These are phyloP conservation scores for Parasteatoda lunata DNA, from an alignment of 2,888 invertebrate species.

Conservation along the genomic window DNA sequence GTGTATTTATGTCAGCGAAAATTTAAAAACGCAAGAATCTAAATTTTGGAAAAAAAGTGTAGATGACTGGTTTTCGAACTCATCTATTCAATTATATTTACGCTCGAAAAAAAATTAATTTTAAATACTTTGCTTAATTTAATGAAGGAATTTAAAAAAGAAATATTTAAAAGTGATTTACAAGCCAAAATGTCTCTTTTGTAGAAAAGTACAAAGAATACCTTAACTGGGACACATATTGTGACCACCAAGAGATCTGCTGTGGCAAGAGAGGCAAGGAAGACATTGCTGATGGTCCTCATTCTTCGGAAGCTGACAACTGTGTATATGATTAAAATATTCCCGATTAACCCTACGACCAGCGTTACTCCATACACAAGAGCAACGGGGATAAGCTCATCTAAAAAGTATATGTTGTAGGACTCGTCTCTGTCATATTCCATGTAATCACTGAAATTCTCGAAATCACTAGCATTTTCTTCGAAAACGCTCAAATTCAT, in stretches of 20 bases:
- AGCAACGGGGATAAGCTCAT: constrained; percentile 62
- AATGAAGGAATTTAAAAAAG: not conserved
- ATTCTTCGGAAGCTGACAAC: constrained; percentile 78
- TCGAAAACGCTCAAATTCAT: constrained; percentile 38
- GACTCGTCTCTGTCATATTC: constrained; percentile 64
- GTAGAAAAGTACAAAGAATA: constrained; percentile 73
- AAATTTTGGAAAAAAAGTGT: not conserved
- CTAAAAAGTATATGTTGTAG: constrained; percentile 52
- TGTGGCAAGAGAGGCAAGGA: constrained; percentile 81
- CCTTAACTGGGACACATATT: constrained; percentile 84
- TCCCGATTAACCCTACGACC: constrained; percentile 79
- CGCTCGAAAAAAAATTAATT: too few species aligned
- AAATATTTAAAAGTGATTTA: too few species aligned
- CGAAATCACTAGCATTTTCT: constrained; percentile 27
- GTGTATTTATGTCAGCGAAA: too few species aligned
- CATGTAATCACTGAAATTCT: constrained; percentile 25
- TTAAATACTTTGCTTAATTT: not conserved
- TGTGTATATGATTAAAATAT: constrained; percentile 78
- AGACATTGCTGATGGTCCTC: constrained; percentile 79
- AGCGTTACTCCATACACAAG: constrained; percentile 79
- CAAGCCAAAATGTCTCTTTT: not conserved
- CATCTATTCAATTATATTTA: not conserved
- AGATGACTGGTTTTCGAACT: too few species aligned
- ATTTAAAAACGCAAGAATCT: too few species aligned
- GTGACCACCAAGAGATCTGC: constrained; percentile 82